Evolutionary conservation across 1,140 invertebrate genomes (phyloP).

Genomic region (Drosophila eugracilis): DNA sequence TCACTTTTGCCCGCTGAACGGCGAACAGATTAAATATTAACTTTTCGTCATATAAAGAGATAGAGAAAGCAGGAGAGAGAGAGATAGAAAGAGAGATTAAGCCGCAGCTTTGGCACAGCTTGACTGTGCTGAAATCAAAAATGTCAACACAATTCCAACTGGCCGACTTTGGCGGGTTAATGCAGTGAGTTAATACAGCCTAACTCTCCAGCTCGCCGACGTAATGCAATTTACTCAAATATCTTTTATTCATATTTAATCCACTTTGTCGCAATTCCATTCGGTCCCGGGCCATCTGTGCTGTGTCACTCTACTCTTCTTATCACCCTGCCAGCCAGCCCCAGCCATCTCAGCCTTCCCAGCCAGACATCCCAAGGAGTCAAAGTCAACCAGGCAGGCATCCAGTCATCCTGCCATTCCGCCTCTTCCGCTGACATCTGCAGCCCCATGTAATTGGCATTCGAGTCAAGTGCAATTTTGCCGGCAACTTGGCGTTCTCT

Average conservation of each 20-base stretch:
- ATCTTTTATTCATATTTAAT: constrained; percentile 83
- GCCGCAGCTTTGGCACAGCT: constrained; percentile 29
- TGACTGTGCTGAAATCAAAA: constrained; percentile 39
- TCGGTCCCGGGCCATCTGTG: constrained; percentile 34
- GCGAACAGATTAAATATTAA: constrained; percentile 49
- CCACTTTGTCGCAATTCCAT: constrained; percentile 73
- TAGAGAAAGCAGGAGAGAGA: not conserved
- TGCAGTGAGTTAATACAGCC: constrained; percentile 56
- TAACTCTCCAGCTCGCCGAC: constrained; percentile 32
- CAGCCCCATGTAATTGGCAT: constrained; percentile 77
- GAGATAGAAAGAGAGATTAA: constrained; percentile 1
- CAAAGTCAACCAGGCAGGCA: constrained; percentile 20
- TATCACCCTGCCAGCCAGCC: constrained; percentile 34
- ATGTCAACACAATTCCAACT: constrained; percentile 34
- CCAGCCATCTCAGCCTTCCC: no score
- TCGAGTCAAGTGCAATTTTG: constrained; percentile 82
- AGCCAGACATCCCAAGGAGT: constrained; percentile 17
- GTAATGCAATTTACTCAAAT: constrained; percentile 79
- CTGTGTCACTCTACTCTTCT: constrained; percentile 42
- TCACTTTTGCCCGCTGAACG: constrained; percentile 38
- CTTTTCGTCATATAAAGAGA: constrained; percentile 12
- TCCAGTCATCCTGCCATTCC: constrained; percentile 4
- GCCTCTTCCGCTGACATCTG: constrained; percentile 60
- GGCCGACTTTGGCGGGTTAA: constrained; percentile 25
- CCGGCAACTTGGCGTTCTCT: constrained; percentile 56